phyloP scores from a whole-genome alignment of 2,113 vertebrate species.

The Serinus canaria region DNA sequence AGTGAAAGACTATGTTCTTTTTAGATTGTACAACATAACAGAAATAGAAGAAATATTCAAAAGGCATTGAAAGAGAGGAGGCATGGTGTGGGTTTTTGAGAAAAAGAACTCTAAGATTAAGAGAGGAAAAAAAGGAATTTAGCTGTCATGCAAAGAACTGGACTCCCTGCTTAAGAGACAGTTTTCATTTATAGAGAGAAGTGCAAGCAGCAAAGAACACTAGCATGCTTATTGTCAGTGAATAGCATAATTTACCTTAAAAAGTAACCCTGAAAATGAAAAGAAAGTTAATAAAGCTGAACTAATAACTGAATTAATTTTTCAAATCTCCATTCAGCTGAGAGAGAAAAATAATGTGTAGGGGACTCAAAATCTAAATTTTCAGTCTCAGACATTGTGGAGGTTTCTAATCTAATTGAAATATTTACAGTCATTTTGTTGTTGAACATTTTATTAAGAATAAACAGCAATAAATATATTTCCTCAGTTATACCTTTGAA shows the following conservation, averaged over 20 bases:
- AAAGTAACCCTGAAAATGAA: slow-evolving; percentile 3
- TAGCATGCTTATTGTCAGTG: not conserved
- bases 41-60: slow-evolving; percentile 41
- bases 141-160: slow-evolving; percentile 14
- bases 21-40: not conserved
- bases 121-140: slow-evolving; percentile 28
- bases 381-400: not conserved
- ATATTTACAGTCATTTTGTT: not conserved
- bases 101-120: not conserved
- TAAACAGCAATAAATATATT: not conserved
- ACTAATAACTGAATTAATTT: not conserved
- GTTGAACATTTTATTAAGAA: not conserved
- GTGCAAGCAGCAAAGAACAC: not conserved
- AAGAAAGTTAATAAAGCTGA: not conserved
- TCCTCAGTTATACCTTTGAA: not conserved
- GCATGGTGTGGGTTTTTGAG: not conserved
- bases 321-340: not conserved
- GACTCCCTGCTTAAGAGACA: not conserved
- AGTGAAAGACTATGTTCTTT: not conserved
- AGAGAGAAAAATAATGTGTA: not conserved
- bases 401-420: not conserved
- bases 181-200: slow-evolving; percentile 18
- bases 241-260: slow-evolving; percentile 2
- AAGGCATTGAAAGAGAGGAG: slow-evolving; percentile 4
- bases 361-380: not conserved